Conservation (phyloP, 2,797 vertebrate species). For the Syngnathus rostellatus region DNA sequence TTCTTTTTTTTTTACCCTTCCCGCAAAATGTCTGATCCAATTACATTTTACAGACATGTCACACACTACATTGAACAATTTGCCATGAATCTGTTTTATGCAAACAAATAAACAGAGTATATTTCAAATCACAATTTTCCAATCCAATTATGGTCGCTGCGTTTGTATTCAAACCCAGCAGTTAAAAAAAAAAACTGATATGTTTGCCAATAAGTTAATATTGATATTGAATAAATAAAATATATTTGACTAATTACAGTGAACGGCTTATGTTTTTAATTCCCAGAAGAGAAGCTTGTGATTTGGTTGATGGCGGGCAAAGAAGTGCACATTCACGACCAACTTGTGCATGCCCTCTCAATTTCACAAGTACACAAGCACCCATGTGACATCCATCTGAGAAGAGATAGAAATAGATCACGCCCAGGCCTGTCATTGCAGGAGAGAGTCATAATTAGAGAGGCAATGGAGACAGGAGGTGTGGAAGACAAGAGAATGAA, state of each 20-base stretch:
- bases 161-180: no score
- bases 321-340: constrained; percentile 10
- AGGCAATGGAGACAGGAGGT: constrained; percentile 32
- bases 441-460: constrained; percentile 28
- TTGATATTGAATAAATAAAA: background rate
- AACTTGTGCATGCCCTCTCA: constrained; percentile 5
- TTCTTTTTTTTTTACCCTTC: no score
- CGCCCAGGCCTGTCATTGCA: constrained; percentile 46
- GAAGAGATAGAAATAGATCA: constrained; percentile 56
- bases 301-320: constrained; percentile 6
- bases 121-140: no score
- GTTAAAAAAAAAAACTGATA: no score
- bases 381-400: constrained; percentile 39
- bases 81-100: no score
- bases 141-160: no score
- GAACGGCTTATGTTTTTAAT: background rate
- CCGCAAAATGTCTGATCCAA: no score
- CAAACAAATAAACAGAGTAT: no score
- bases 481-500: constrained; percentile 22
- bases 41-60: no score
- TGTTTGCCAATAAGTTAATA: no score
- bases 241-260: no score
- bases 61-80: no score
- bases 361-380: constrained; percentile 1
- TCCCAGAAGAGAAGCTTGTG: background rate